These are phyloP conservation scores for Epistrophe eligans DNA, from an alignment of 2,888 invertebrate genomes.

Conservation along the genomic window DNA sequence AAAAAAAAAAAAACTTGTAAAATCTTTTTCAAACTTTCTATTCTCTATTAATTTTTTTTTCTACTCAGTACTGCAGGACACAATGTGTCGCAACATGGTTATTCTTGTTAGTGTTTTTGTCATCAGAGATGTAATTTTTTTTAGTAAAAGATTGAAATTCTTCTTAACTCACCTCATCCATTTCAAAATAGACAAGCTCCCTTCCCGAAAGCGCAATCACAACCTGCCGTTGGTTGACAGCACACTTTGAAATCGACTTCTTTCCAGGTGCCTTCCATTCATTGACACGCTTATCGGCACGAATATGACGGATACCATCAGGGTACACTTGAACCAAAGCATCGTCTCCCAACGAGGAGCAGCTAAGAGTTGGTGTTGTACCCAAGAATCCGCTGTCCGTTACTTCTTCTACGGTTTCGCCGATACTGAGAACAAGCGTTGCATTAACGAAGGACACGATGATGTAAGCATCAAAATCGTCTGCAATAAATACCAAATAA, in stretches of 20 bases:
- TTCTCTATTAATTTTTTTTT: slow-evolving; percentile 33
- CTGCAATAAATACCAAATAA: slow-evolving; percentile 86
- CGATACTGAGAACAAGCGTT: slow-evolving; percentile 98
- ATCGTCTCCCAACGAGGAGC: slow-evolving; percentile 98
- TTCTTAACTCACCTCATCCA: slow-evolving; percentile 94
- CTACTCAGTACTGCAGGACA: slow-evolving; percentile 84
- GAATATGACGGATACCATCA: slow-evolving; percentile 98
- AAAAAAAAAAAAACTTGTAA: not conserved
- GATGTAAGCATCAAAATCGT: slow-evolving; percentile 99
- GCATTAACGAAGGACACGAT: slow-evolving; percentile 99
- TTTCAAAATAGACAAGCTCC: slow-evolving; percentile 99
- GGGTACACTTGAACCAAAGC: slow-evolving; percentile 99
- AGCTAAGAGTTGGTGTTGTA: slow-evolving; percentile 99
- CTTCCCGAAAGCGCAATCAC: slow-evolving; percentile 99
- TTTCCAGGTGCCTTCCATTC: slow-evolving; percentile 99
- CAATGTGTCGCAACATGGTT: slow-evolving; percentile 83
- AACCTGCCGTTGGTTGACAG: slow-evolving; percentile 99
- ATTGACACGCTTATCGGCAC: slow-evolving; percentile 98
- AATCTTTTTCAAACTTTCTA: not conserved
- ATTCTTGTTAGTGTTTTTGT: slow-evolving; percentile 82
- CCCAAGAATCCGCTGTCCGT: slow-evolving; percentile 99
- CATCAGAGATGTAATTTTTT: slow-evolving; percentile 79
- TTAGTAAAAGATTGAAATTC: not conserved
- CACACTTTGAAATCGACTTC: slow-evolving; percentile 98
- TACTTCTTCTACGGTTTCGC: slow-evolving; percentile 99